Evolutionary conservation across 2,113 vertebrate genomes (phyloP), one percentile per base, ranked within the genome.

Genomic region (Ictidomys tridecemlineatus): DNA sequence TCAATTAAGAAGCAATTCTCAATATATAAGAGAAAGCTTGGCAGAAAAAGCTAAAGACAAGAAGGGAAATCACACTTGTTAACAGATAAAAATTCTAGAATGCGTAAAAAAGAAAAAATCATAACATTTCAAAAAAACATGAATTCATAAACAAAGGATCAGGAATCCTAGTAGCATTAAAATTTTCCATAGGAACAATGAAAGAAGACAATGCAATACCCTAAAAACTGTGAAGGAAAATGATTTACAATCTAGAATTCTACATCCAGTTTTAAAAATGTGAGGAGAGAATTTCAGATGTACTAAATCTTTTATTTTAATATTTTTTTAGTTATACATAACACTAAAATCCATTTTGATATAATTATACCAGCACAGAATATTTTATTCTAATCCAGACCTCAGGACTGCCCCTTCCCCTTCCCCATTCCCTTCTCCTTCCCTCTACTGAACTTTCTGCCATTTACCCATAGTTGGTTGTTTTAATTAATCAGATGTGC

Each of bases 21-120:
- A 91, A 98, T 56, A 97, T 99, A 99, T 32, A 97, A 98, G 77
- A 99, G 98, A 95, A 99, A 98, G 96, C 98, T 98, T 2, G 99
- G 99, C 45, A 99, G 98, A 97, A 99, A 99, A 91, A 99, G 98
- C 99, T 99, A 94, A 77, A 98, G 89, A 56, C 10, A 91, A 97
- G 42, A 69, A 24, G 80, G 65, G 24, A 94, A 96, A 74, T 65
- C 83, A 84, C 8, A 34, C 1, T 63, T 78, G 82, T 16, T 85
- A 83, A 73, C 45, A 76, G 56, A 56, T 30, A 65, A 0, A 77
- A 61, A 96, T 63, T 86, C 74, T 30, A 80, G 58, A 90, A 84
- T 7, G 86, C 8, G 37, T 37, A 96, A 69, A 32, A 30, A 82
- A 88, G 61, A 80, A 24, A 56, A 22, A 24, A 76, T 48, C n/a